phyloP scores from a whole-genome alignment of 2,113 vertebrate species.

The Prietella phreatophila region DNA sequence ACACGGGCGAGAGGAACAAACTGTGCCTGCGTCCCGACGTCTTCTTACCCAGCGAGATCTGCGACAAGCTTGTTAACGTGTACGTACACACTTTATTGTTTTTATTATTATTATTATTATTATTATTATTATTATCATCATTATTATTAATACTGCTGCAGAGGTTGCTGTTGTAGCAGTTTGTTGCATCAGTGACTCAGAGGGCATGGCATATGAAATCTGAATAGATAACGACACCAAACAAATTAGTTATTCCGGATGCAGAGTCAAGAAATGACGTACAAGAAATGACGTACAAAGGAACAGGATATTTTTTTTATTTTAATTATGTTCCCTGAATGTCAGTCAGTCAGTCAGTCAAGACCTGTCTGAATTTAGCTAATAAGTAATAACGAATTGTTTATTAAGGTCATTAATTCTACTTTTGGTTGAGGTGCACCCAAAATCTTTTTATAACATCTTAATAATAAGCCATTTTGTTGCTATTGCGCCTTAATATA shows the following conservation, averaged over 20 bases:
- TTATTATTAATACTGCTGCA: background rate
- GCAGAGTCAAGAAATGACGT: too few relatives aligned
- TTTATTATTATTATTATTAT: background rate
- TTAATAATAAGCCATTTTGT: background rate
- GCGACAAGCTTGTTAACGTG: slow-evolving; percentile 93
- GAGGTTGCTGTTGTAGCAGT: background rate
- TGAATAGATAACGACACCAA: background rate
- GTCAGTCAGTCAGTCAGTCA: background rate
- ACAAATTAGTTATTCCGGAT: background rate
- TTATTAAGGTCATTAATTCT: too few relatives aligned
- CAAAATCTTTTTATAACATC: background rate
- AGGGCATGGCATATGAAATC: background rate
- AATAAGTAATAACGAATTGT: background rate
- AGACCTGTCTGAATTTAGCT: background rate
- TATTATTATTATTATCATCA: background rate
- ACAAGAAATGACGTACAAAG: background rate
- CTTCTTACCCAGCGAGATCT: slow-evolving; percentile 97
- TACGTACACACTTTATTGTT: slow-evolving; percentile 60
- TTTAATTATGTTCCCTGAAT: background rate
- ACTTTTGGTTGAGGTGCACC: too few relatives aligned
- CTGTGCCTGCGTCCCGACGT: slow-evolving; percentile 86
- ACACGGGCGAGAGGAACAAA: slow-evolving; percentile 82
- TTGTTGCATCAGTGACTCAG: background rate
- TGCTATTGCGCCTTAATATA: background rate
- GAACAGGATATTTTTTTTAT: background rate